These are phyloP conservation scores for Phaedon cochleariae DNA, from an alignment of 2,888 invertebrate species.

Conservation along the genomic window DNA sequence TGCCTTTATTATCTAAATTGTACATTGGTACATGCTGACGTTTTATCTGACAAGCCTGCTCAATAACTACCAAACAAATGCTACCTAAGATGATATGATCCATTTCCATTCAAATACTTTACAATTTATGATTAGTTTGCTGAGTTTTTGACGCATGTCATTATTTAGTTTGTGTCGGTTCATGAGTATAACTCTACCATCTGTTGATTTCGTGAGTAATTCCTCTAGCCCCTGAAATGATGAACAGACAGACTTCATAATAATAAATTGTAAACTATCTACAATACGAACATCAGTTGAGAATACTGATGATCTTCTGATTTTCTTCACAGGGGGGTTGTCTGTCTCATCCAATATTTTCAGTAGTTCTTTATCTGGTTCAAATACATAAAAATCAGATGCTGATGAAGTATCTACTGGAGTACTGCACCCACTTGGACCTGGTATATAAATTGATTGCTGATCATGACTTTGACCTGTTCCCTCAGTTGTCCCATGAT, in stretches of 20 bases:
- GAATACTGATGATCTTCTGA: neutral
- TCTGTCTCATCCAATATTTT: neutral
- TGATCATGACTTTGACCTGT: too few species aligned
- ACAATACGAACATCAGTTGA: neutral
- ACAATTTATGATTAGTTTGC: slow-evolving; percentile 9
- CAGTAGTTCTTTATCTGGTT: slow-evolving; percentile 1
- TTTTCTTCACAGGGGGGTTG: neutral
- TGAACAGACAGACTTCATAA: neutral
- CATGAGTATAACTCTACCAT: slow-evolving; percentile 1
- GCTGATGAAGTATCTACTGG: neutral
- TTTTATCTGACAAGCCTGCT: too few species aligned
- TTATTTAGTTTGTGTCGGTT: neutral
- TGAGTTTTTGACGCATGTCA: slow-evolving; percentile 8
- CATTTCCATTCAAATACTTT: too few species aligned
- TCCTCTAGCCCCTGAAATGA: slow-evolving; percentile 10
- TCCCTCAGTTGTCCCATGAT: too few species aligned
- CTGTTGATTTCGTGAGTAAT: slow-evolving; percentile 3
- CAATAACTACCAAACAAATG: too few species aligned
- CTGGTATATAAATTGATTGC: too few species aligned
- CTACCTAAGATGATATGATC: too few species aligned
- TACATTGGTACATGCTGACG: too few species aligned
- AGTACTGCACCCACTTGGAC: neutral
- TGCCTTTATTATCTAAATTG: too few species aligned
- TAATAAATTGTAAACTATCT: neutral
- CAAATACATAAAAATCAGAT: neutral